These are phyloP conservation scores for Drosophila cognata DNA, from an alignment of 2,888 invertebrate species.

Conservation along the genomic window DNA sequence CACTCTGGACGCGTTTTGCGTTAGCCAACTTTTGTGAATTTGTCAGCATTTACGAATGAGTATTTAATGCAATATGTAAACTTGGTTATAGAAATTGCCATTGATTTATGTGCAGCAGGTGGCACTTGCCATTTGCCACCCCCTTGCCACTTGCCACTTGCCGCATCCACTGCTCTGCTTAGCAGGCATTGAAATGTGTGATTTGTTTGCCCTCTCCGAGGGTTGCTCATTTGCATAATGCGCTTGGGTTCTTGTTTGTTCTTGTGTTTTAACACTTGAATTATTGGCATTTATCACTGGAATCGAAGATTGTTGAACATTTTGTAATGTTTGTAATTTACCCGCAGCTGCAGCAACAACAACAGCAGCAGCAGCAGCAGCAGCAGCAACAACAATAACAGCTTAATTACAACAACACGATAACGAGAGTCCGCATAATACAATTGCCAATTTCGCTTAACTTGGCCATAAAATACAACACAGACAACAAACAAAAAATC, in stretches of 20 bases:
- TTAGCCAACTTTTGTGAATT: slow-evolving; percentile 36
- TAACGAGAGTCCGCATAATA: slow-evolving; percentile 68
- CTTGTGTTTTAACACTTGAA: slow-evolving; percentile 74
- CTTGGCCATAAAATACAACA: slow-evolving; percentile 70
- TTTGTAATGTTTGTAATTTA: slow-evolving; percentile 29
- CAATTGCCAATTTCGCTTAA: slow-evolving; percentile 77
- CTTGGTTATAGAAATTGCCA: slow-evolving; percentile 42
- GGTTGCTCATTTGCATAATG: slow-evolving; percentile 74
- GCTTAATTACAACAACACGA: slow-evolving; percentile 78
- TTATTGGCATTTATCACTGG: slow-evolving; percentile 65
- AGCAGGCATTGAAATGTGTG: slow-evolving; percentile 55
- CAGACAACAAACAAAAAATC: slow-evolving; percentile 27
- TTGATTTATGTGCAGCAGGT: slow-evolving; percentile 68
- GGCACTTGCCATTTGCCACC: slow-evolving; percentile 41
- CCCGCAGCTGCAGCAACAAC: slow-evolving; percentile 38
- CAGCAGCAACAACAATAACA: slow-evolving; percentile 49
- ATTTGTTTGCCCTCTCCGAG: slow-evolving; percentile 54
- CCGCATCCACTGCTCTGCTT: slow-evolving; percentile 51
- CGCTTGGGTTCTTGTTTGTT: slow-evolving; percentile 51
- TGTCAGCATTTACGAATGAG: slow-evolving; percentile 36
- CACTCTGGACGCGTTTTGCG: slow-evolving; percentile 30
- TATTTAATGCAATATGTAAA: slow-evolving; percentile 57
- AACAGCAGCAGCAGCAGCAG: slow-evolving; percentile 15
- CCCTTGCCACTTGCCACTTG: slow-evolving; percentile 17
- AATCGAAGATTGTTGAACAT: slow-evolving; percentile 30